Percentiles rank a stretch among this genome's conserved stretches.
These are phyloP conservation scores for Metaphire vulgaris DNA, from an alignment of 1,140 invertebrate genomes.

Conservation along the genomic window DNA sequence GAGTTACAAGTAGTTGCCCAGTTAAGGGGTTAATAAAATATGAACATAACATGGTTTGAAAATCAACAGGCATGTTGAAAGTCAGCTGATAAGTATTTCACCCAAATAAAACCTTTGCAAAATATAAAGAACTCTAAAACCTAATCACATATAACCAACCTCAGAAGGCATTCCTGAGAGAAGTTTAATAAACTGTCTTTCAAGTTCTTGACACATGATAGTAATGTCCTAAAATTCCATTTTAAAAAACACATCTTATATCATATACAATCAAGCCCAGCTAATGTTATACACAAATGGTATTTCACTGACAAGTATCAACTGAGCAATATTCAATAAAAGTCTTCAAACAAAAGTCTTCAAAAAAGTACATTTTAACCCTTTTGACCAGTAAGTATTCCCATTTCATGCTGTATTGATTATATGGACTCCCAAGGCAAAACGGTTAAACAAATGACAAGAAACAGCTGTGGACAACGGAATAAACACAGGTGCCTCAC, in stretches of 20 bases:
- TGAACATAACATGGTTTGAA: background rate
- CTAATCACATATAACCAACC: background rate
- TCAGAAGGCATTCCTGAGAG: constrained; percentile 73
- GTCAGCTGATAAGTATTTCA: background rate
- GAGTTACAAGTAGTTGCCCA: background rate
- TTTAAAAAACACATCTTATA: constrained; percentile 10
- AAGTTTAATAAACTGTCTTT: constrained; percentile 88
- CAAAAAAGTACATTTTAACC: too few species aligned
- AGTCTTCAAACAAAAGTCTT: too few species aligned
- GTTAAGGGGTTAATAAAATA: background rate
- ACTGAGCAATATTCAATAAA: background rate
- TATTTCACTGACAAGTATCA: background rate
- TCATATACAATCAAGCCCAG: too few species aligned
- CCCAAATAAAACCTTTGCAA: background rate
- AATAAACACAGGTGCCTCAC: background rate
- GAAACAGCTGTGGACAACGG: background rate
- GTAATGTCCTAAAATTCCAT: constrained; percentile 82
- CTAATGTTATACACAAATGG: background rate
- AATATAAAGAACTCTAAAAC: background rate
- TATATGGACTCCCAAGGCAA: background rate
- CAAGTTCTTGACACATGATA: constrained; percentile 94
- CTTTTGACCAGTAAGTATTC: background rate
- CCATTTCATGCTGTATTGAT: background rate
- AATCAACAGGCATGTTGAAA: background rate
- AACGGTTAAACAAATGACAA: too few species aligned